Percentiles rank a stretch among this genome's conserved stretches.
Conservation (phyloP, 2,888 invertebrate genomes). For the Tortricodes alternella region DNA sequence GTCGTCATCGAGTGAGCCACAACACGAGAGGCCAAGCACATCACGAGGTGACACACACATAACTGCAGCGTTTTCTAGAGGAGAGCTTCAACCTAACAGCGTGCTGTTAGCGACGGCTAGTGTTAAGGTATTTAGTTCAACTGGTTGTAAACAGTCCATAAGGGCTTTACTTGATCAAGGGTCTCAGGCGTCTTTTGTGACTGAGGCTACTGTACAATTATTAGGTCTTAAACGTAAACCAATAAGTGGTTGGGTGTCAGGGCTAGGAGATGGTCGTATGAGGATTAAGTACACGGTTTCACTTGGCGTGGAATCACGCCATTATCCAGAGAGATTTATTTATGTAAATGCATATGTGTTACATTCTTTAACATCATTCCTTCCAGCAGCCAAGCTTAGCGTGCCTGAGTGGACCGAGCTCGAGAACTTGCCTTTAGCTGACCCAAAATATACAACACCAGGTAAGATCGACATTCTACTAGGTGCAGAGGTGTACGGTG, state of each 20-base stretch:
- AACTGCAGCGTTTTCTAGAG: constrained; percentile 5
- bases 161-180: constrained; percentile 2
- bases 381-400: neutral
- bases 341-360: neutral
- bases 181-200: neutral
- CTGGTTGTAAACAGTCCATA: neutral
- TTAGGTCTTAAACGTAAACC: neutral
- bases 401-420: neutral
- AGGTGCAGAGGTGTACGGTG: neutral
- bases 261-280: neutral
- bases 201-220: neutral
- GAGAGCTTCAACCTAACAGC: neutral
- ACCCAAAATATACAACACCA: neutral
- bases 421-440: neutral
- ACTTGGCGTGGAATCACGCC: neutral
- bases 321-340: neutral
- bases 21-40: neutral
- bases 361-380: neutral
- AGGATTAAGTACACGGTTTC: neutral
- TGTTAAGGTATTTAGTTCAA: neutral
- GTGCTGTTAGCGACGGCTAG: neutral
- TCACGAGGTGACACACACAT: constrained; percentile 1
- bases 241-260: neutral
- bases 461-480: neutral
- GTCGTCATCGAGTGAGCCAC: neutral